Percentiles rank a stretch among this genome's conserved stretches.
phyloP scores from a whole-genome alignment of 2,888 invertebrate genomes.

The Patella depressa region DNA sequence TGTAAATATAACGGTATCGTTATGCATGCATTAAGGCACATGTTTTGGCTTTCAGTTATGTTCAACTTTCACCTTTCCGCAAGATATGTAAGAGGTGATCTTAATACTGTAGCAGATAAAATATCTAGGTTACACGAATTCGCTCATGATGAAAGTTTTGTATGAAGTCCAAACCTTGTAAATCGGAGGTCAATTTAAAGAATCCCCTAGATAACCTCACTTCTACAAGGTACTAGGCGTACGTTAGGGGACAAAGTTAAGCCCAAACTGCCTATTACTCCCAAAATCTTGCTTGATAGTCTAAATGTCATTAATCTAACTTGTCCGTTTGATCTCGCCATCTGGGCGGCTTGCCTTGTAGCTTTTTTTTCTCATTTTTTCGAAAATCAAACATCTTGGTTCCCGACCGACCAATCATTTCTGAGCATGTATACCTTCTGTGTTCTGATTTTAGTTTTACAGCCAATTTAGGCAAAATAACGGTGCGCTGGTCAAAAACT shows the following conservation, averaged over 20 bases:
- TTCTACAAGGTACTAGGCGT: slow-evolving; percentile 14
- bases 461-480: not conserved
- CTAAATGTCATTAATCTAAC: not conserved
- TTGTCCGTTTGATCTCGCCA: not conserved
- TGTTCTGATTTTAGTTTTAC: not conserved
- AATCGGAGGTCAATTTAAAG: not conserved
- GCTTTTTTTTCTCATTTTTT: slow-evolving; percentile 13
- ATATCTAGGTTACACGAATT: not conserved
- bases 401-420: not conserved
- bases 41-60: not conserved
- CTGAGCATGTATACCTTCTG: not conserved
- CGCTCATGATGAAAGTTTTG: no score
- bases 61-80: not conserved
- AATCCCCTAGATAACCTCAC: slow-evolving; percentile 15
- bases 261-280: slow-evolving; percentile 19
- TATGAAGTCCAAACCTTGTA: slow-evolving; percentile 4
- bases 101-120: not conserved
- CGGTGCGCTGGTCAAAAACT: not conserved
- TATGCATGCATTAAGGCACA: not conserved
- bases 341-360: slow-evolving; percentile 6
- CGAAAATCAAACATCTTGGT: not conserved
- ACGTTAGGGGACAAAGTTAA: slow-evolving; percentile 13
- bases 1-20: not conserved
- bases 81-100: not conserved
- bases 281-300: not conserved